Conservation (phyloP, 2,113 vertebrate genomes). For the Chloebia gouldiae region DNA sequence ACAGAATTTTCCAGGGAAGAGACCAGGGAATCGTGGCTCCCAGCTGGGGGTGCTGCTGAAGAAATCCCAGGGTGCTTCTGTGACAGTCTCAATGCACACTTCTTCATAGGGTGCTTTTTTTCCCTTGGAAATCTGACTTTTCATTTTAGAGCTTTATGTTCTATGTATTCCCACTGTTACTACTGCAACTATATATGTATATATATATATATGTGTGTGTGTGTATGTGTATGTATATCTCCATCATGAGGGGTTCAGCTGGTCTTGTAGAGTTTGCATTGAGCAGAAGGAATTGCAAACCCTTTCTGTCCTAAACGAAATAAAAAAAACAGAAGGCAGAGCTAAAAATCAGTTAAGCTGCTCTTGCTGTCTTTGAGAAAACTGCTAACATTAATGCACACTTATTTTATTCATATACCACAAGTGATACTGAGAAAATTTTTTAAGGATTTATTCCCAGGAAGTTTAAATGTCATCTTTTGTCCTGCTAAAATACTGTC, state of each 20-base stretch:
- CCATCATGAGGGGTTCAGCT: background rate
- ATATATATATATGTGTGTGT: background rate
- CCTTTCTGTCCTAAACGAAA: background rate
- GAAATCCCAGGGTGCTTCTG: background rate
- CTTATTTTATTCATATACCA: background rate
- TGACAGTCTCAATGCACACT: background rate
- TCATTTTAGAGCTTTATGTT: background rate
- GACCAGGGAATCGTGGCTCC: fast-evolving
- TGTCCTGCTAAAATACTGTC: background rate
- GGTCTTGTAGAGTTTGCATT: background rate
- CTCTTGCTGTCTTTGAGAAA: background rate
- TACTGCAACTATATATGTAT: background rate
- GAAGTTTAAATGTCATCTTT: background rate
- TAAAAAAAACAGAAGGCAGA: background rate
- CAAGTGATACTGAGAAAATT: background rate
- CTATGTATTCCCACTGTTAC: background rate
- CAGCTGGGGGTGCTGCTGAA: background rate
- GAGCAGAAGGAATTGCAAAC: background rate
- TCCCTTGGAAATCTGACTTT: background rate
- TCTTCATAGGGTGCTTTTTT: background rate
- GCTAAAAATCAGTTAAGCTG: background rate
- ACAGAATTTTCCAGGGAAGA: background rate
- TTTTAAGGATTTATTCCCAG: background rate
- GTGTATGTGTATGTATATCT: fast-evolving
- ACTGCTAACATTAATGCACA: background rate